Percentiles rank a stretch among this genome's conserved stretches.
phyloP scores from a whole-genome alignment of 2,888 invertebrate genomes.

The Lycia hirtaria region DNA sequence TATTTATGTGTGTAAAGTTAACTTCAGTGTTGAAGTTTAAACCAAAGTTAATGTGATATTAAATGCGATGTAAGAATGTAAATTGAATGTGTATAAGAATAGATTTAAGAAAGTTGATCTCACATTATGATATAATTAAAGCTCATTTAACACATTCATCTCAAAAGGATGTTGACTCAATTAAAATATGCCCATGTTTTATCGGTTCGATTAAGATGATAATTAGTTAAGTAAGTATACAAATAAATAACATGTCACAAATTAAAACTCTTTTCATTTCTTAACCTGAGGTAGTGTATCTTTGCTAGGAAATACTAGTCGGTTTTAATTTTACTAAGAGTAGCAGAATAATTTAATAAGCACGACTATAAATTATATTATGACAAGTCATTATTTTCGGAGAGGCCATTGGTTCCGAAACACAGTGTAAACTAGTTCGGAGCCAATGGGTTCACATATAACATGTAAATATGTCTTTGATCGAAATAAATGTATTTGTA shows the following conservation, averaged over 20 bases:
- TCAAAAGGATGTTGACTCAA: not conserved
- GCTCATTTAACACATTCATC: not conserved
- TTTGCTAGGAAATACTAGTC: not conserved
- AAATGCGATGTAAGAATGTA: slow-evolving; percentile 6
- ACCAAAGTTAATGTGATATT: slow-evolving; percentile 35
- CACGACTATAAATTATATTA: too few species aligned
- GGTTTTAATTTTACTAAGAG: too few species aligned
- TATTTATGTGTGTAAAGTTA: not conserved
- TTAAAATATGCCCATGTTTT: not conserved
- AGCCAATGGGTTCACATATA: too few species aligned
- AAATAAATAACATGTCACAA: not conserved
- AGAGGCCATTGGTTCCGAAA: too few species aligned
- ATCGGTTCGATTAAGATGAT: not conserved
- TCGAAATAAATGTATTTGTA: too few species aligned
- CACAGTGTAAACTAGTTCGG: too few species aligned
- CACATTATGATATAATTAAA: slow-evolving; percentile 9
- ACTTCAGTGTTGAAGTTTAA: slow-evolving; percentile 4
- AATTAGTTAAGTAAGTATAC: not conserved
- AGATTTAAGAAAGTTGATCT: slow-evolving; percentile 22
- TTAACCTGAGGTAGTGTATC: too few species aligned
- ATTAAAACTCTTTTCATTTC: not conserved
- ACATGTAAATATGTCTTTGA: too few species aligned
- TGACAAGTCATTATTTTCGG: too few species aligned
- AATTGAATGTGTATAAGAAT: slow-evolving; percentile 1
- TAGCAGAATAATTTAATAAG: too few species aligned